Evolutionary conservation across 2,113 vertebrate genomes (phyloP).

Genomic region (Polyodon spathula): DNA sequence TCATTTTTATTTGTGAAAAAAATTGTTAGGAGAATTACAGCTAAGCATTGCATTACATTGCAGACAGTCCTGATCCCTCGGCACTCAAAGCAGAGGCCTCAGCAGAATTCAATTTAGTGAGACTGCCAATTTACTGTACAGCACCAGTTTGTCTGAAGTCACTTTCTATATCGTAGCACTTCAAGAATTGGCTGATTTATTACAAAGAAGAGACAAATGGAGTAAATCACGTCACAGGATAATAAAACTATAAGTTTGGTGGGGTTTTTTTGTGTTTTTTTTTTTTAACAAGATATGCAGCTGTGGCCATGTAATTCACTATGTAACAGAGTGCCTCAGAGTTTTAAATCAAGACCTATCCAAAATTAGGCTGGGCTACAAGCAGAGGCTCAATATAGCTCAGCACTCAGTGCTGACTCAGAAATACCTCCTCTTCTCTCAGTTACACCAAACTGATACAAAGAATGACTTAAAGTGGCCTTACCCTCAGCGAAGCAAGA

Average conservation of each 20-base stretch:
- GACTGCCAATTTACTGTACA: constrained; percentile 28
- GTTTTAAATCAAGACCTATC: constrained; percentile 33
- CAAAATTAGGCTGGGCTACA: constrained; percentile 48
- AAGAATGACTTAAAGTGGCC: constrained; percentile 25
- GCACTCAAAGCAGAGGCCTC: constrained; percentile 26
- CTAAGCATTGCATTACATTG: constrained; percentile 38
- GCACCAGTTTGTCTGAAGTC: constrained; percentile 21
- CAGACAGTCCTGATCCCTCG: constrained; percentile 31
- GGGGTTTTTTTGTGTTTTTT: constrained; percentile 12
- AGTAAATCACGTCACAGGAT: background rate
- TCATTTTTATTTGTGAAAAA: too few species aligned
- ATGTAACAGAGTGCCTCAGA: constrained; percentile 28
- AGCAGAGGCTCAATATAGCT: constrained; percentile 46
- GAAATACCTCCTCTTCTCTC: constrained; percentile 36
- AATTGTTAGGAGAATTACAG: constrained; percentile 34
- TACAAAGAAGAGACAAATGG: too few species aligned
- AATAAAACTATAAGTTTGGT: constrained; percentile 5
- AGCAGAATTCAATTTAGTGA: constrained; percentile 16
- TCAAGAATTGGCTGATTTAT: background rate
- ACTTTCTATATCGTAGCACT: too few species aligned
- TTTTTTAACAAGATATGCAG: constrained; percentile 31
- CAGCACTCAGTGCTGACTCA: constrained; percentile 47
- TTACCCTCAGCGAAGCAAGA: constrained; percentile 1
- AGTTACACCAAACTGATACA: constrained; percentile 26
- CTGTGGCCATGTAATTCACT: constrained; percentile 32